Base-by-base conservation (phyloP, 64 coral and sea anemone species). In the Montipora foliosa region DNA sequence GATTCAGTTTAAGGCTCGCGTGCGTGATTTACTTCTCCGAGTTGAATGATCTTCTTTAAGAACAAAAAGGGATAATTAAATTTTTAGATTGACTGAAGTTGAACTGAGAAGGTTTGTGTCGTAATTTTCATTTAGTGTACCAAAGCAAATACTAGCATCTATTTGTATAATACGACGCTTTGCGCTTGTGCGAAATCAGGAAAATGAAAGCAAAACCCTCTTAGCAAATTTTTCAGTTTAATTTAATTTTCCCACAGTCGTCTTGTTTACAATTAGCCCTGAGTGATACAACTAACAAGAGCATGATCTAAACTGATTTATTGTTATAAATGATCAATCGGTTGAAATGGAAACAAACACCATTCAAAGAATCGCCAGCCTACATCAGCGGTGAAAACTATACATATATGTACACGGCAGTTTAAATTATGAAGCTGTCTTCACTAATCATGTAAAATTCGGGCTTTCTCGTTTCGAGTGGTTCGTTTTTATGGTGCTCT, bases 71-170 rank as follows among this genome's bases (percentile, higher is more conserved):
- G 82, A 71, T 86, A 86, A 86, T 86, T 86, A 86, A 86, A 71
- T 86, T 86, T 86, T 59, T 72, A 22, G 66, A 86, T 51, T 71
- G 6, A 45, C 64, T 86, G 66, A 86, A 86, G 62, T 86, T 24
- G 37, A 37, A 37, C 37, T 37, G 37, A 50, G 82, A 49, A 22
- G 6, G 46, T 45, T 44, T 24, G 64, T 71, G 82, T 86, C 82
- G 49, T 72, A 72, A 86, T 86, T 86, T 86, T 71, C 6, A 86
- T 86, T 86, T 86, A 86, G 64, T 86, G 82, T 86, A 86, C 51
- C 47, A 50, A 46, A 29, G 82, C 44, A 86, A 86, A 86, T 71
- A 86, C 44, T 71, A 46, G 46, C 16, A 49, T 51, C 61, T 78
- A 78, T 86, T 86, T 86, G 82, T 72, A 52, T 86, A 86, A 86